Conservation (phyloP, 2,888 invertebrate species). For the Druceiella hillmani region DNA sequence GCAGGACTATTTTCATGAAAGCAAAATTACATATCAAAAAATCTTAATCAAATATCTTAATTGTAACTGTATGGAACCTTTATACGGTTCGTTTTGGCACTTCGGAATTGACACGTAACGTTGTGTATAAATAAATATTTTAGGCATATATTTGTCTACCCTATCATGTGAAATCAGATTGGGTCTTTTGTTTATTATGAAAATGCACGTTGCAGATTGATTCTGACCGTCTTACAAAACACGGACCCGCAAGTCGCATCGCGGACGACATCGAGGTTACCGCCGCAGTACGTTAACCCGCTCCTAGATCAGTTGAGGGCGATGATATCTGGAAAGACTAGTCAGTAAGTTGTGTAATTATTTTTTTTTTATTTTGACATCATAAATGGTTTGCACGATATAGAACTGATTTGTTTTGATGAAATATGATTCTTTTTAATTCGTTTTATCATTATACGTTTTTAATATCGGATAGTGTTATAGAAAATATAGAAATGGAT, state of each 20-base stretch:
- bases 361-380: background rate
- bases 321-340: conserved; percentile 63
- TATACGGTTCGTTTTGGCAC: too few relatives aligned
- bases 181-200: background rate
- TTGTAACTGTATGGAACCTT: too few relatives aligned
- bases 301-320: conserved; percentile 67
- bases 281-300: conserved; percentile 66
- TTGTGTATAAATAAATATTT: too few relatives aligned
- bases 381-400: background rate
- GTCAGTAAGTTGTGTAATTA: conserved; percentile 52
- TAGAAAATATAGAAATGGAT: too few relatives aligned
- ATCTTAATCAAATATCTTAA: too few relatives aligned
- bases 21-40: too few relatives aligned
- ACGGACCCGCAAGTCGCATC: conserved; percentile 62
- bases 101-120: too few relatives aligned
- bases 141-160: background rate
- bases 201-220: conserved; percentile 42
- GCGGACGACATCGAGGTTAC: conserved; percentile 70
- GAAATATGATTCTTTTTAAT: too few relatives aligned
- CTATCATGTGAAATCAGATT: background rate
- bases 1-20: too few relatives aligned
- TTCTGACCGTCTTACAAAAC: conserved; percentile 65
- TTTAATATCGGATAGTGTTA: too few relatives aligned
- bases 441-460: too few relatives aligned
- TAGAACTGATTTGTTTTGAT: background rate